These are phyloP conservation scores for Microtus ochrogaster DNA, from an alignment of 2,113 vertebrate genomes.

Conservation along the genomic window DNA sequence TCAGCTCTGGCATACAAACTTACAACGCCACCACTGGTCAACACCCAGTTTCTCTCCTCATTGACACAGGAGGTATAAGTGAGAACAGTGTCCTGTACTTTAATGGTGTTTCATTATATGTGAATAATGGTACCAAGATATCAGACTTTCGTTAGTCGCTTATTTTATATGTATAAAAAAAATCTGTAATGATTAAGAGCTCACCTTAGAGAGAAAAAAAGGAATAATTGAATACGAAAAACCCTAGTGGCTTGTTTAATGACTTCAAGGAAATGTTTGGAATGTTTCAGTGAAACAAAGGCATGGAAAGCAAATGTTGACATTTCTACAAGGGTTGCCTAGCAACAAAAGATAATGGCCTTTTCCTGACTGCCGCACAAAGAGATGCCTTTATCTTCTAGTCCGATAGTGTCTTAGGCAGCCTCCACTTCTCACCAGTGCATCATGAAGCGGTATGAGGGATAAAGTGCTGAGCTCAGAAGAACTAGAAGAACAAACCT, in stretches of 20 bases:
- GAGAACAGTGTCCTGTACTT: background rate
- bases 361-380: background rate
- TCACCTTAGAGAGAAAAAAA: background rate
- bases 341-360: too few species aligned
- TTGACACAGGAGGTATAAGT: background rate
- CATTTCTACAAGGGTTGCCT: background rate
- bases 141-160: background rate
- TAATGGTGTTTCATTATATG: background rate
- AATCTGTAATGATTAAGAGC: background rate
- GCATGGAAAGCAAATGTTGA: background rate
- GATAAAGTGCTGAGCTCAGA: background rate
- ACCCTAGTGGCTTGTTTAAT: background rate
- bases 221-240: background rate
- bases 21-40: background rate
- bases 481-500: constrained; percentile 34
- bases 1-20: background rate
- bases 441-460: background rate
- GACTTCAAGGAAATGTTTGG: background rate
- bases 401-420: background rate
- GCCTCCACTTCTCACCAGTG: background rate
- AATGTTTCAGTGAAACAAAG: background rate
- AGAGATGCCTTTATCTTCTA: background rate
- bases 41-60: background rate
- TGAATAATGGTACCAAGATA: background rate
- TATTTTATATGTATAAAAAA: background rate